Evolutionary conservation across 2,888 invertebrate genomes (phyloP), one percentile per base, ranked within the genome.

Genomic region (Morinoia aosen): DNA sequence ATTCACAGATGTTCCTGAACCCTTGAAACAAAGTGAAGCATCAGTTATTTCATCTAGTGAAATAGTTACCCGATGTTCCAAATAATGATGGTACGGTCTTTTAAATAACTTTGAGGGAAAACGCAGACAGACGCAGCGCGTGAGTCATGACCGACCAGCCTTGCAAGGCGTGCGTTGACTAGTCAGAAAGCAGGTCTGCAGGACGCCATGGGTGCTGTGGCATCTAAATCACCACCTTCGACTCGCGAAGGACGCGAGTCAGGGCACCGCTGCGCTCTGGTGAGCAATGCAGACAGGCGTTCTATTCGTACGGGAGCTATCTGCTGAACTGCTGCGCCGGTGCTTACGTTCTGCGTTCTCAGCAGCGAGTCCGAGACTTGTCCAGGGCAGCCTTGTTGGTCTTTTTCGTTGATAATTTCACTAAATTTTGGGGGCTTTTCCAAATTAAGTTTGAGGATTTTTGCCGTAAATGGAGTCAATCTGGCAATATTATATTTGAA

Each of bases 151-250:
- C 76, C 33, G 19, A 33, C 25, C 76, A 76, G 76, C 76, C 76
- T 76, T 76, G 76, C 76, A 76, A 76, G 76, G 76, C 76, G 33
- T 33, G 76, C 76, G 76, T 33, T 76, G 76, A 76, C 76, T 25
- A 76, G 76, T 33, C 25, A 76, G 76, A 76, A 76, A 76, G 76
- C 76, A 76, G 76, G 16, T 76, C 76, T 76, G 76, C 76, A 76
- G 76, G 76, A 33, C 76, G 76, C 76, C 33, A 33, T 76, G 76
- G 76, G 25, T 33, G 76, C 76, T 76, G 76, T 76, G 76, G 90
- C 90, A 90, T 90, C 39, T 48, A 90, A 90, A 90, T 90, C 16
- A 48, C 40, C 90, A 90, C 90, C 90, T 90, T 90, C 90, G 90
- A 90, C 76, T 90, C 14, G 90, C 90, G 90, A 90, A 90, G 90